Base-by-base conservation (phyloP, 2,888 invertebrate genomes). In the Thymelicus lineola region DNA sequence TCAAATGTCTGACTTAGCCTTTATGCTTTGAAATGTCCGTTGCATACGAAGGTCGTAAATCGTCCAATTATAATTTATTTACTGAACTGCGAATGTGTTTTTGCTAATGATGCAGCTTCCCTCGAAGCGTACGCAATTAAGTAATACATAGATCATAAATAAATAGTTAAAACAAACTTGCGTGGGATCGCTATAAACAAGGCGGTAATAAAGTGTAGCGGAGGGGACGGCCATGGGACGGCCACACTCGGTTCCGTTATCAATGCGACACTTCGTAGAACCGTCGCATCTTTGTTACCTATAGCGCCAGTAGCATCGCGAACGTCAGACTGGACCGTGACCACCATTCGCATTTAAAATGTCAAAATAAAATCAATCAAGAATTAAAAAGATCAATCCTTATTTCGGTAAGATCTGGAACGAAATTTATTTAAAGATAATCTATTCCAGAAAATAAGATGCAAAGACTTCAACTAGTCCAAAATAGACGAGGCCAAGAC, bases 181-280 rank as follows among this genome's bases (percentile, higher is more conserved):
- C 74, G 77, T 78, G 75, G 74, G 77, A 79, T 82, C 79, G 78
- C 79, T 79, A 80, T 81, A 80, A 81, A 80, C 80, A 81, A 81
- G 79, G 78, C 78, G 79, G 77, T 78, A 80, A 80, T 81, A 80
- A 80, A 81, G 75, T 77, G 77, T 80, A 75, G 76, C 70, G 69
- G 73, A 71, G 71, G 0, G 66, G 48, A 67, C 69, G 15, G 66
- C 69, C 62, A 60, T n/a, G n/a, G 67, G 45, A 67, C 69, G 17
- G 68, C 69, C 64, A 60, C 70, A 53, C 71, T 62, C 35, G 71
- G 75, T 80, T 73, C 80, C 80, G 81, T 80, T 80, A 80, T 36
- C 58, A 36, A 28, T 62, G 80, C 77, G 80, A 80, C 82, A 83
- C 80, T 84, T 84, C 84, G 80, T 75, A 75, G 84, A 84, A 84